These are phyloP conservation scores for Coranthus polyacanthus DNA, from an alignment of 2,797 vertebrate genomes.

Conservation along the genomic window DNA sequence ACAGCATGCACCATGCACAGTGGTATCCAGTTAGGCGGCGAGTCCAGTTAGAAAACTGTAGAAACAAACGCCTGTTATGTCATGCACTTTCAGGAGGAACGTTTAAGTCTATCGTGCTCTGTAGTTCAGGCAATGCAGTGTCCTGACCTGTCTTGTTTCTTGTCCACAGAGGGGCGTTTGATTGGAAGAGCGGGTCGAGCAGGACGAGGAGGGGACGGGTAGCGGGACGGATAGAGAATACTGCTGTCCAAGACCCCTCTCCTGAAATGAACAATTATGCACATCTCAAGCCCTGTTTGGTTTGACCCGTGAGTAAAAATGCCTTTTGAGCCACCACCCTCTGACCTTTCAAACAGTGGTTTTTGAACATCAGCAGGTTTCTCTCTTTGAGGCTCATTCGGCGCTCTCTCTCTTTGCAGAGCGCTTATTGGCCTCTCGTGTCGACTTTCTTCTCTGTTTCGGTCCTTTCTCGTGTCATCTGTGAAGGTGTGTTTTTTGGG, in stretches of 20 bases:
- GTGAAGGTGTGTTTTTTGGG: slow-evolving; percentile 56
- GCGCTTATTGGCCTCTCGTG: slow-evolving; percentile 33
- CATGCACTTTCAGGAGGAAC: slow-evolving; percentile 45
- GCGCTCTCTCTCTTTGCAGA: slow-evolving; percentile 24
- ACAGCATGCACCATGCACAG: slow-evolving; percentile 61
- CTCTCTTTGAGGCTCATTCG: slow-evolving; percentile 41
- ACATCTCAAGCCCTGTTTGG: slow-evolving; percentile 39
- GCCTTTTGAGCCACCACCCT: slow-evolving; percentile 1
- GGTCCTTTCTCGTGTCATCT: slow-evolving; percentile 51
- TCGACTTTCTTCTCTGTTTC: slow-evolving; percentile 41
- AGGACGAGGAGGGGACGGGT: slow-evolving; percentile 74
- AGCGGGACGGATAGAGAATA: slow-evolving; percentile 74
- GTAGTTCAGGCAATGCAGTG: neutral
- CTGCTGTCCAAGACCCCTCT: slow-evolving; percentile 82
- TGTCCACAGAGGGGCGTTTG: slow-evolving; percentile 72
- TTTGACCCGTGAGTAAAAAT: neutral
- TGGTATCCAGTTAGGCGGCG: slow-evolving; percentile 18
- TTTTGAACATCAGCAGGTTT: slow-evolving; percentile 51
- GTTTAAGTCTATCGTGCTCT: slow-evolving; percentile 12
- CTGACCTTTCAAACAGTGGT: slow-evolving; percentile 80
- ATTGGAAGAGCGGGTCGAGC: slow-evolving; percentile 44
- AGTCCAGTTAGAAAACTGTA: slow-evolving; percentile 25
- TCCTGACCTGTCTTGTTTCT: slow-evolving; percentile 82
- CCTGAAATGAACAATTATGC: slow-evolving; percentile 67
- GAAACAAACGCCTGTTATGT: slow-evolving; percentile 28